Evolutionary conservation across 2,797 vertebrate genomes (phyloP), one percentile per base, ranked within the genome.

Genomic region (Myripristis murdjan): DNA sequence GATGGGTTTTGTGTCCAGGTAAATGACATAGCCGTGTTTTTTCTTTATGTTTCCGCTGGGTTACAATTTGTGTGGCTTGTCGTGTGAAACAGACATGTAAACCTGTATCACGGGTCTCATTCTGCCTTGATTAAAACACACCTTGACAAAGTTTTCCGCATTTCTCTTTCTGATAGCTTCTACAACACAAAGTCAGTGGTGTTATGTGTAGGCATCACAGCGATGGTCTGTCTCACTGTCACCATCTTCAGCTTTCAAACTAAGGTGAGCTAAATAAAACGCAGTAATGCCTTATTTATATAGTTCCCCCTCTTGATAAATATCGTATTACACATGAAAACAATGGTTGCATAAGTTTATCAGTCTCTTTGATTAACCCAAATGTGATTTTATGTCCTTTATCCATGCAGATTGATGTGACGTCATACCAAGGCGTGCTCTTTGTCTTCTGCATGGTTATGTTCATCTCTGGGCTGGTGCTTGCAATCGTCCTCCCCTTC

Each of bases 201-300:
- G 47, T 87, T 98, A 86, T 98, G 97, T 70, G 92, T 98, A 74
- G 95, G 95, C 16, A 97, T 98, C 89, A 97, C 97, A 0, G 95
- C 93, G 18, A 89, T 96, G 26, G 97, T 98, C 81, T 98, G 97
- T 86, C 91, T 99, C 43, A 90, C 95, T 0, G 96, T 99, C 82
- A 97, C 95, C 0, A 26, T 97, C 87, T 96, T 97, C 92, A 98
- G 96, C 88, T 98, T 98, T 89, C 97, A 98, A 92, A 97, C 95
- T 60, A 98, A 97, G 94, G 97, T 97, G 60, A 91, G 93, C 33
- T 53, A 82, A 57, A 66, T 1, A 1, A 1, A n/a, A 11, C 41
- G 14, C 0, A 2, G 7, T 24, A 28, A 28, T n/a, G 53, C 24
- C 14, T 28, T 16, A 53, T 31, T 53, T 53, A 2, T 16, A 16